Evolutionary conservation across 2,113 vertebrate genomes (phyloP), one percentile per base, ranked within the genome.

Genomic region (Typhlomys cinereus): DNA sequence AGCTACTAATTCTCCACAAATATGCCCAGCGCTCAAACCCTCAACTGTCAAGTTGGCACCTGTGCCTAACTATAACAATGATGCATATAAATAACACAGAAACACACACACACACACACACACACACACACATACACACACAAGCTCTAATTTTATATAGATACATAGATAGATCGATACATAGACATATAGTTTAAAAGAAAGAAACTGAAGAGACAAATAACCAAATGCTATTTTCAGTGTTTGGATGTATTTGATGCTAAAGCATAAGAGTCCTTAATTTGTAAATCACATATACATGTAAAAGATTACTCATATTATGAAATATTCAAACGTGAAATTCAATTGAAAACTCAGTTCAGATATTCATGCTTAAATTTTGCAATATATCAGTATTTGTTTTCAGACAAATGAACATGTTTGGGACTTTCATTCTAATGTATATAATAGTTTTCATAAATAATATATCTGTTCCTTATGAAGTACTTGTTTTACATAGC

Each of bases 301-400:
- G 7, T 59, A 64, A 25, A 57, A 64, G 54, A 27, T 14, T 7
- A 70, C 0, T 50, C 1, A 62, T 21, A 61, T 4, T 79, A 5
- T 78, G n/a, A 87, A 89, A 94, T 74, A 74, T 13, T 83, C 13
- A 82, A 92, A 85, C 23, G 1, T 44, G 57, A 90, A 64, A 64
- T 91, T 79, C 11, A 78, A 39, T n/a, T 10, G 81, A 25, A 41
- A 83, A 18, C n/a, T 20, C n/a, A 61, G n/a, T 67, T 14, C 21
- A 84, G 4, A 82, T 3, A 57, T 36, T 0, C 44, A 41, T 36
- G 46, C 61, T 85, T 59, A 50, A 39, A 74, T 34, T 69, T 71
- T 34, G 10, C 10, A 71, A 41, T 57, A 13, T n/a, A n/a, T n/a
- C n/a, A n/a, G n/a, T n/a, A n/a, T 90, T 74, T 70, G 6, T 64